Conservation (phyloP, 2,888 invertebrate genomes). For the Marasmarcha lunaedactyla region DNA sequence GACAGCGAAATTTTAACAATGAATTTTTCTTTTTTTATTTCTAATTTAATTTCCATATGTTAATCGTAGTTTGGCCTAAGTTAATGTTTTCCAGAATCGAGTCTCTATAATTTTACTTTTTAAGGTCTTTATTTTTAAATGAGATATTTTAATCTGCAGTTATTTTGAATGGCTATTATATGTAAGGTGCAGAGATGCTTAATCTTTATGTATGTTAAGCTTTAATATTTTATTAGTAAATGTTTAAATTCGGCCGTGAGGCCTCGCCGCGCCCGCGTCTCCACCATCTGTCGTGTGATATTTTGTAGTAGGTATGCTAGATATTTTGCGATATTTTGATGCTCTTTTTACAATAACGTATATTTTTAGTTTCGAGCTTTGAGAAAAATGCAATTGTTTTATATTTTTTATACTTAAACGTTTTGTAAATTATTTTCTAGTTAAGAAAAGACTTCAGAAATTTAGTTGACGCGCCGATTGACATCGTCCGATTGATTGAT, state of each 20-base stretch:
- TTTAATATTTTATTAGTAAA: conserved; percentile 72
- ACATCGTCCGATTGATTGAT: conserved; percentile 7
- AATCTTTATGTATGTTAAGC: conserved; percentile 72
- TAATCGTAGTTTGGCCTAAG: conserved; percentile 46
- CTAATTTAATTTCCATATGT: conserved; percentile 15
- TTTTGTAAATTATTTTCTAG: conserved; percentile 62
- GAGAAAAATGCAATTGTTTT: conserved; percentile 41
- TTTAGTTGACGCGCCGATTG: conserved; percentile 21
- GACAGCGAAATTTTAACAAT: conserved; percentile 54
- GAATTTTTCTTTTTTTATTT: conserved; percentile 39
- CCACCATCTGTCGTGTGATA: conserved; percentile 52
- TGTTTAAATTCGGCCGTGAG: conserved; percentile 58
- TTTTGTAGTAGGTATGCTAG: conserved; percentile 57
- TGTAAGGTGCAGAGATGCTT: conserved; percentile 70
- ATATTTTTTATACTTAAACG: conserved; percentile 61
- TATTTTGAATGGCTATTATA: conserved; percentile 70
- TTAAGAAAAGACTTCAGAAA: conserved; percentile 37
- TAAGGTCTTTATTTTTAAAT: conserved; percentile 66
- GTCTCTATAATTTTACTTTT: conserved; percentile 62
- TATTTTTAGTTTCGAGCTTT: conserved; percentile 34
- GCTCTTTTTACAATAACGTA: conserved; percentile 40
- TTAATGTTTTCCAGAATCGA: conserved; percentile 48
- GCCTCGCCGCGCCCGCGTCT: conserved; percentile 18
- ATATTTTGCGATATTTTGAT: conserved; percentile 46
- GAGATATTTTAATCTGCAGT: conserved; percentile 70